Evolutionary conservation across 1,140 invertebrate genomes (phyloP).

Genomic region (Pollicipes pollicipes): DNA sequence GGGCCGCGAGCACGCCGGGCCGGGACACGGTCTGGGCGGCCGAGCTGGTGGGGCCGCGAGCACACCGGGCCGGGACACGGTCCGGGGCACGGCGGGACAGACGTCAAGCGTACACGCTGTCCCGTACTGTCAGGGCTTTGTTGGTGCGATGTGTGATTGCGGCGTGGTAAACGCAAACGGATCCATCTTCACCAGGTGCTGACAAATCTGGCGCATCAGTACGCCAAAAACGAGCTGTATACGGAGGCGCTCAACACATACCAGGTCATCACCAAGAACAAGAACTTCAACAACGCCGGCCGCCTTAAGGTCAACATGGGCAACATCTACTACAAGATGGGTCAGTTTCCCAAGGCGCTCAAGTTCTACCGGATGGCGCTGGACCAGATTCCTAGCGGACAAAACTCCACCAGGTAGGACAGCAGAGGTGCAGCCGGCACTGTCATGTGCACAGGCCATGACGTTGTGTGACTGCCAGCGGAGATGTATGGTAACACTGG

Average conservation of each 20-base stretch:
- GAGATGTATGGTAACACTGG: no score
- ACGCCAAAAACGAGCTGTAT: constrained; percentile 81
- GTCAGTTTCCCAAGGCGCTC: constrained; percentile 82
- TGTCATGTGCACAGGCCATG: no score
- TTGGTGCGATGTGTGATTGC: no score
- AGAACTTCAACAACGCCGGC: constrained; percentile 66
- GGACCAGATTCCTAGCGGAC: constrained; percentile 79
- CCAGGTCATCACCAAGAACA: constrained; percentile 45
- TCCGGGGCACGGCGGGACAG: no score
- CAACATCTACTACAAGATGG: constrained; percentile 90
- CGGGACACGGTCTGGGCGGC: no score
- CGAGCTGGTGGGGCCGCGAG: no score
- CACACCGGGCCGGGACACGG: no score
- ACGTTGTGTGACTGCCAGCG: no score
- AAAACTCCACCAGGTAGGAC: constrained; percentile 64
- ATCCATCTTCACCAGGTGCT: constrained; percentile 53
- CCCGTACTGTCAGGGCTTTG: no score
- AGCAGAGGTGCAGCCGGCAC: not conserved
- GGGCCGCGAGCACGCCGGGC: no score
- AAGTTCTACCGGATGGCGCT: constrained; percentile 96
- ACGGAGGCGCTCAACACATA: constrained; percentile 91
- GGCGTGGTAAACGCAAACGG: no score
- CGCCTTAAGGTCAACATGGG: constrained; percentile 94
- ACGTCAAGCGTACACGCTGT: no score
- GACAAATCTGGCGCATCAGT: constrained; percentile 85